Base-by-base conservation (phyloP, 2,888 invertebrate species). In the Zhuqinia jingwanae region DNA sequence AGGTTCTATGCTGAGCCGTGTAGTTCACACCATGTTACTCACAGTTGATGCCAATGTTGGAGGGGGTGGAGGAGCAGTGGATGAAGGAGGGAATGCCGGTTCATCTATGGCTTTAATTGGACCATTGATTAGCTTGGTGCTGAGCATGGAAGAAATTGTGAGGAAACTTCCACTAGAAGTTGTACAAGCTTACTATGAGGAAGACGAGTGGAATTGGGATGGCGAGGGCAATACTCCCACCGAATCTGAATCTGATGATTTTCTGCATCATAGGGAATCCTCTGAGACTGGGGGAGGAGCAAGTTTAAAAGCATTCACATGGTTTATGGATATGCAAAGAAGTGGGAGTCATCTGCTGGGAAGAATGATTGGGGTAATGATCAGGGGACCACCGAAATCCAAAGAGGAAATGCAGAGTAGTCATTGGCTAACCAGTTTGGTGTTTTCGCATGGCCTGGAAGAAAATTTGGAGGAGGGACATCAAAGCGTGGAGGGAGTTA, bases 321-420 rank as follows among this genome's bases (percentile, higher is more conserved):
- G 95, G 95, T 92, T 95, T 87, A 92, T 95, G 42, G 95, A 95
- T 91, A 92, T 94, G 91, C 94, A 95, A 91, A 92, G 94, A 89
- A 93, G 94, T 0, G 94, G 94, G 91, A 93, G 94, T n/a, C 92
- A 95, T 76, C 92, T 95, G 87, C 93, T 95, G 75, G 95, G 95
- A 2, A 92, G 94, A 82, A 94, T 94, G 91, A 92, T 95, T 27
- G 94, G 94, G 2, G 93, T 93, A 45, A 93, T 94, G 93, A 91
- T 95, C 73, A 92, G 93, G 13, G 94, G 94, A 0, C 92, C 93
- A 15, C 92, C 93, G 0, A 91, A 93, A 6, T 92, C 93, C 6
- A 89, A 91, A 27, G 93, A 93, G 88, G 94, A 94, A 91, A 89
- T 91, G 13, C 91, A 91, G 15, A 92, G 93, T 76, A 91, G 91